These are phyloP conservation scores for Craterocephalus amniculus DNA, from an alignment of 2,797 vertebrate species.

Conservation along the genomic window DNA sequence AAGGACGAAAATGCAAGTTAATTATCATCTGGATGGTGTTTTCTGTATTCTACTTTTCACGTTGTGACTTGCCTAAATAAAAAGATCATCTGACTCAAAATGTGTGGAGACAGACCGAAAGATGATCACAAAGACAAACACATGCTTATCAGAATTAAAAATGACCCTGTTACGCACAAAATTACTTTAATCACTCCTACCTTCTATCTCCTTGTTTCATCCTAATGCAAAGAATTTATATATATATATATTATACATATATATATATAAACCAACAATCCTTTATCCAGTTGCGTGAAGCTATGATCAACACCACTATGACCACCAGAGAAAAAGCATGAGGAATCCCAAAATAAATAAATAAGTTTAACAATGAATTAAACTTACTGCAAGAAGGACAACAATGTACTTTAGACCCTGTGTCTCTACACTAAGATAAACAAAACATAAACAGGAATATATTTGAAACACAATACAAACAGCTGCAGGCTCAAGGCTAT, in stretches of 20 bases:
- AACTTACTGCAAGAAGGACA: constrained; percentile 79
- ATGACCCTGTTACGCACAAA: constrained; percentile 66
- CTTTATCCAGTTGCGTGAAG: constrained; percentile 69
- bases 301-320: constrained; percentile 77
- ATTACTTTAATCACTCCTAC: constrained; percentile 60
- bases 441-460: constrained; percentile 79
- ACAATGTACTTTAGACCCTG: constrained; percentile 77
- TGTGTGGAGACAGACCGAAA: constrained; percentile 68
- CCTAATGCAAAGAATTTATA: constrained; percentile 69
- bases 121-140: constrained; percentile 66
- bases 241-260: constrained; percentile 20
- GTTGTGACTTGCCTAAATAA: constrained; percentile 66
- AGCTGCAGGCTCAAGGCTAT: constrained; percentile 79
- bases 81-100: constrained; percentile 59
- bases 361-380: constrained; percentile 72
- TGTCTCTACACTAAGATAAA: constrained; percentile 82
- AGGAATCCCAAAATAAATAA: constrained; percentile 70
- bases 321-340: constrained; percentile 70
- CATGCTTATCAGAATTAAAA: constrained; percentile 67
- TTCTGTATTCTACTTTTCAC: constrained; percentile 56
- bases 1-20: constrained; percentile 68
- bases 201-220: constrained; percentile 66
- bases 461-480: constrained; percentile 79
- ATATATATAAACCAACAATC: constrained; percentile 56
- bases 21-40: constrained; percentile 61